phyloP scores from a whole-genome alignment of 1,140 invertebrate species.

The Halictus rubicundus region DNA sequence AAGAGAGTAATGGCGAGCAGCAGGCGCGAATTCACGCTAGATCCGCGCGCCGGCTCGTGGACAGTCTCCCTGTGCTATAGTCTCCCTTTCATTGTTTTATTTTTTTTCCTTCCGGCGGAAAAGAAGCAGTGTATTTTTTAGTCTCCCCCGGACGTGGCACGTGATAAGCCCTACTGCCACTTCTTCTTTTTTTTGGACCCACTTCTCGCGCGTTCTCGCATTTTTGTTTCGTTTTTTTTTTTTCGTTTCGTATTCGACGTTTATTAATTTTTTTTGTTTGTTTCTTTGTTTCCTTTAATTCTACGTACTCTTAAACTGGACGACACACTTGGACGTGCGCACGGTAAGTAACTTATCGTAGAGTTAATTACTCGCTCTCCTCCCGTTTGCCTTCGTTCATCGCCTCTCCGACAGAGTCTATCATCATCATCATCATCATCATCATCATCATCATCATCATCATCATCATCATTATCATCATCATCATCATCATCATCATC shows the following conservation, averaged over 20 bases:
- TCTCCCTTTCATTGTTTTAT: neutral
- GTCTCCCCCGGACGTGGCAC: slow-evolving; percentile 49
- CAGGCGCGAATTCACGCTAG: slow-evolving; percentile 29
- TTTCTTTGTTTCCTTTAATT: slow-evolving; percentile 37
- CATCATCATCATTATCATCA: neutral
- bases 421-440: no score
- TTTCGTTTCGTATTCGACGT: slow-evolving; percentile 23
- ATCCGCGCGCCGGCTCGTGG: slow-evolving; percentile 45
- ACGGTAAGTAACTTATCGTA: slow-evolving; percentile 66
- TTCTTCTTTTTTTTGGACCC: slow-evolving; percentile 66
- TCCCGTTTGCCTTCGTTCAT: slow-evolving; percentile 35
- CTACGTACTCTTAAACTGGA: slow-evolving; percentile 64
- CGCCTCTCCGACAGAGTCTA: neutral
- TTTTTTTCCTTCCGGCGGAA: slow-evolving; percentile 46
- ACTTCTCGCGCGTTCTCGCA: slow-evolving; percentile 55
- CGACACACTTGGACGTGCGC: slow-evolving; percentile 71
- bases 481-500: no score
- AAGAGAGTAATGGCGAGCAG: slow-evolving; percentile 42
- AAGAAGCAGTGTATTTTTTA: slow-evolving; percentile 32
- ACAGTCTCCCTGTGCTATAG: slow-evolving; percentile 39
- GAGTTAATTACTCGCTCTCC: slow-evolving; percentile 54
- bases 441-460: neutral
- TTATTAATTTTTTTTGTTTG: no score
- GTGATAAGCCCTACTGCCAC: slow-evolving; percentile 53
- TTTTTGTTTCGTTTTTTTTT: slow-evolving; percentile 26